These are phyloP conservation scores for Xenopus borealis DNA, from an alignment of 2,113 vertebrate species.

Conservation along the genomic window DNA sequence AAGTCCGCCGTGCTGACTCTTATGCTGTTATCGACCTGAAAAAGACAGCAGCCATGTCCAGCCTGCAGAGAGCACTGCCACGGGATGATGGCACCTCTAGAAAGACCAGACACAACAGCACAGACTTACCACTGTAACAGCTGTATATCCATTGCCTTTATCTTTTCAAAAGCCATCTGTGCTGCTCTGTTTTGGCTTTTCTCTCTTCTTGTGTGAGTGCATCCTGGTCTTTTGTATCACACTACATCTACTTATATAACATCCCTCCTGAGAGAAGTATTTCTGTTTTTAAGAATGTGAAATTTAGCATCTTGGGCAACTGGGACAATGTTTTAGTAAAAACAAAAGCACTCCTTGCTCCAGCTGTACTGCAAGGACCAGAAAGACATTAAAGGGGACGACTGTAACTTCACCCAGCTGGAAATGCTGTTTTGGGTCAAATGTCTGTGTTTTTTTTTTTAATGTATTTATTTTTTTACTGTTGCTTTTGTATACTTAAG, in stretches of 20 bases:
- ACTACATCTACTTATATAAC: not conserved
- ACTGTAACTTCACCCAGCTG: not conserved
- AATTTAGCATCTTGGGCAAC: constrained; percentile 5
- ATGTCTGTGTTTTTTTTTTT: not conserved
- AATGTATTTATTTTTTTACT: constrained; percentile 1
- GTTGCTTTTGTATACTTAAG: constrained; percentile 23
- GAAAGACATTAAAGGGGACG: not conserved
- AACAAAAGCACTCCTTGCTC: not conserved
- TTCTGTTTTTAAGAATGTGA: constrained; percentile 28
- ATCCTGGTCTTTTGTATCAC: not conserved
- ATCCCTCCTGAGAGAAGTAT: not conserved
- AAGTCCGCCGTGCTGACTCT: constrained; percentile 77
- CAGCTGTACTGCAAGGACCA: not conserved
- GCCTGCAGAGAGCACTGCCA: constrained; percentile 91
- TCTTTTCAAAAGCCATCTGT: constrained; percentile 29
- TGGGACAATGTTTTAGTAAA: not conserved
- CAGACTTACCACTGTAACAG: constrained; percentile 90
- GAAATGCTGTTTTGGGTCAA: constrained; percentile 5
- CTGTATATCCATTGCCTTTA: constrained; percentile 18
- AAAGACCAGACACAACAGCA: constrained; percentile 98
- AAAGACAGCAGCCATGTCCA: constrained; percentile 98
- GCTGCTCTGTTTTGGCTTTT: constrained; percentile 7
- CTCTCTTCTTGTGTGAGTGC: constrained; percentile 5
- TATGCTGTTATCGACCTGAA: constrained; percentile 97
- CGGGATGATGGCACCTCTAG: constrained; percentile 92